Base-by-base conservation (phyloP, 2,888 invertebrate genomes). In the Camptogramma bilineatum region DNA sequence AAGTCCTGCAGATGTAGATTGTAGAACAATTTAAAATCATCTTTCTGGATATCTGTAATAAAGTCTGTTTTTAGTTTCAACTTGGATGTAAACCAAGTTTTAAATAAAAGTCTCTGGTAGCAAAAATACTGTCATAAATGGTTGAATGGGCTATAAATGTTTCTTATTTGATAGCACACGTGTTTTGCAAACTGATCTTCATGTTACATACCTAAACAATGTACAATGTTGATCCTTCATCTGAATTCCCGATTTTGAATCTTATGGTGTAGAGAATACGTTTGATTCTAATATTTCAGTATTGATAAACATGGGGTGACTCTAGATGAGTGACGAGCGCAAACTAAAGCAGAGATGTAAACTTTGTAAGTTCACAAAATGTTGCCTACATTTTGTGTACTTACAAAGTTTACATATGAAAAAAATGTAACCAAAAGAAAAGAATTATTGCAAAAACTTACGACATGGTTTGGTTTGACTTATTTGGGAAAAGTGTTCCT, bases 181-280 rank as follows among this genome's bases (percentile, higher is more conserved):
- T 83, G 82, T 80, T 78, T 72, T 68, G 82, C 75, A 83, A 79
- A 71, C 74, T 76, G 77, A 82, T 81, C 74, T 47, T 57, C 62
- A 44, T 18, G 61, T 66, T 56, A 57, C 59, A 53, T 57, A 47
- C 13, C 19, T n/a, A 18, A n/a, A 50, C n/a, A 13, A 31, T 8
- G 24, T 8, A 28, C 17, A 55, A 3, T 53, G 31, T 31, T 13
- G 34, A 39, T 13, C 34, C 34, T 2, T 39, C 10, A 39, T 39
- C 13, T 18, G 10, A 10, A 28, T 44, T 28, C 24, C 0, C 7
- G 13, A 47, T 47, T 55, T 31, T 18, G 47, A 31, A 46, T 8
- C 31, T 31, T 47, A 54, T 17, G 10, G 4, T 17, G n/a, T 16
- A 10, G 39, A 16, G 1, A 13, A 39, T 13, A 39, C 0, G 34